A percentile compares a stretch with the other conserved stretches of the same genome.
Conservation (phyloP, 64 coral and sea anemone genomes). For the Exaiptasia diaphana region DNA sequence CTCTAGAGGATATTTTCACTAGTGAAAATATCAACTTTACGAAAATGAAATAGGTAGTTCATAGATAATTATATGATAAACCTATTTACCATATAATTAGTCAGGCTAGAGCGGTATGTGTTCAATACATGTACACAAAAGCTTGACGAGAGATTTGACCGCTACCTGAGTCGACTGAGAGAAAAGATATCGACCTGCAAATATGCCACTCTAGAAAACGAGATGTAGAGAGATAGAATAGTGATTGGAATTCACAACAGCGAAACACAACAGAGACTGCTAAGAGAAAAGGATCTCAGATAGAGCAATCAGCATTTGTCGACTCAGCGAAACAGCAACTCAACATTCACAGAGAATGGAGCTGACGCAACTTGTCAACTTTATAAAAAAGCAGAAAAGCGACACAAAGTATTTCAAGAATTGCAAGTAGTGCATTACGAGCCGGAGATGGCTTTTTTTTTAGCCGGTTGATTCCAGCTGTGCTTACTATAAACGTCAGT, state of each 20-base stretch:
- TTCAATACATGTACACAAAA: neutral
- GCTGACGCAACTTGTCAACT: neutral
- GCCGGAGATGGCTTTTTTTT: no score
- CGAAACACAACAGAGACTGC: neutral
- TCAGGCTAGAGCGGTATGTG: neutral
- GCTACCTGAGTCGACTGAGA: neutral
- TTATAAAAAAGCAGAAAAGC: neutral
- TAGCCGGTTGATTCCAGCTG: no score
- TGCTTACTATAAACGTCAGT: no score
- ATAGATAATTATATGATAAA: no score
- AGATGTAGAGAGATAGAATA: constrained; percentile 50
- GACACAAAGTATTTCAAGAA: neutral
- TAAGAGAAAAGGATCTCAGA: constrained; percentile 3
- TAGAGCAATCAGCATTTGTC: constrained; percentile 35
- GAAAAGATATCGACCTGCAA: constrained; percentile 14
- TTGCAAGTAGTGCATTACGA: constrained; percentile 45
- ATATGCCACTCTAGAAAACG: constrained; percentile 7
- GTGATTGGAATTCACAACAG: constrained; percentile 17
- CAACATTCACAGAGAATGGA: constrained; percentile 15
- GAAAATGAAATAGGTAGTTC: no score
- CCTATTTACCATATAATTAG: no score
- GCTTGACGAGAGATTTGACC: constrained; percentile 13
- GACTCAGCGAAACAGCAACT: constrained; percentile 19
- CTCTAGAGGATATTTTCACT: no score
- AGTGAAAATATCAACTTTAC: no score